These are phyloP conservation scores for Oreocharis arfaki DNA, from an alignment of 2,113 vertebrate species.

Conservation along the genomic window DNA sequence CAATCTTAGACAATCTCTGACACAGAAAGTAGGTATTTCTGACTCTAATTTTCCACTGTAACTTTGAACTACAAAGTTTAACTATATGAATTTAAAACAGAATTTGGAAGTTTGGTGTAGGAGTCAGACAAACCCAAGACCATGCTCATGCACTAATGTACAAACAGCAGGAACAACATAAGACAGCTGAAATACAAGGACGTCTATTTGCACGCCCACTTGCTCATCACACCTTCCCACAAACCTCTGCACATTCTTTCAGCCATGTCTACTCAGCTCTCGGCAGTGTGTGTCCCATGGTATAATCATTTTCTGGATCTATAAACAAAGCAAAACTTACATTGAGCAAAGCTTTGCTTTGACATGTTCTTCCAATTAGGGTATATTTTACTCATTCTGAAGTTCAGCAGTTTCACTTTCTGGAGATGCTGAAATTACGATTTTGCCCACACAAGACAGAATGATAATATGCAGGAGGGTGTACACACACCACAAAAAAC, in stretches of 20 bases:
- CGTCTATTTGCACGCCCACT: background rate
- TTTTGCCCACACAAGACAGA: background rate
- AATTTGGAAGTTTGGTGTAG: background rate
- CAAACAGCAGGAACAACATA: background rate
- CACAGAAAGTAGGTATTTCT: background rate
- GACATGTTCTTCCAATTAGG: background rate
- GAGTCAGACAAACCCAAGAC: background rate
- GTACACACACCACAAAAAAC: background rate
- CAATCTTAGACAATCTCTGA: background rate
- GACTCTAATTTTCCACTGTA: background rate
- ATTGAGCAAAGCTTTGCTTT: background rate
- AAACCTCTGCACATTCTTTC: background rate
- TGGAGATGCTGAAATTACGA: background rate
- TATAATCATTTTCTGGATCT: background rate
- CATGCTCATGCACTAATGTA: background rate
- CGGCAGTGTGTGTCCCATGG: background rate
- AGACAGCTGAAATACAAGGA: background rate
- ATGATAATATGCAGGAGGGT: background rate
- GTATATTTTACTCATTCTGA: background rate
- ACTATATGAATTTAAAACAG: background rate
- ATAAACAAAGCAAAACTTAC: background rate
- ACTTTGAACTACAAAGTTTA: background rate
- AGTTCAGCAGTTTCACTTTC: background rate
- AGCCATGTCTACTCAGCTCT: background rate
- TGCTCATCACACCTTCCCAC: background rate